Evolutionary conservation across 1,140 invertebrate genomes (phyloP).

Genomic region (Polypedilum pembai): DNA sequence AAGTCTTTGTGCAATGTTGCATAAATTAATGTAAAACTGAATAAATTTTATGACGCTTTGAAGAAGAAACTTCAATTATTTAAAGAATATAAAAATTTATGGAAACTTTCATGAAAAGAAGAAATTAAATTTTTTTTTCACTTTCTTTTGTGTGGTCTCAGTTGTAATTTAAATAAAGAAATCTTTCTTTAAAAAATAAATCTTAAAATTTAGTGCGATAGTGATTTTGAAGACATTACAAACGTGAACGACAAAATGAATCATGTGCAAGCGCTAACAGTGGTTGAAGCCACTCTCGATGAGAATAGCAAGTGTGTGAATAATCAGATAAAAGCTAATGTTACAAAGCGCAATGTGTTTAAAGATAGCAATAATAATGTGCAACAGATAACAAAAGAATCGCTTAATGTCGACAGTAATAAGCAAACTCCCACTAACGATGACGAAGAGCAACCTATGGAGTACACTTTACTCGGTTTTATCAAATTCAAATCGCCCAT

Average conservation of each 20-base stretch:
- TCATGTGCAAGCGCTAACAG: slow-evolving; percentile 23
- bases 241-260: not conserved
- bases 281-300: not conserved
- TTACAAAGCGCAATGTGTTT: not conserved
- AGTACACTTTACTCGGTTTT: not conserved
- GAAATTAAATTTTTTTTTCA: not conserved
- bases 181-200: not conserved
- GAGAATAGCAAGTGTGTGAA: not conserved
- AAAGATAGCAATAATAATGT: slow-evolving; percentile 24
- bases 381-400: slow-evolving; percentile 10
- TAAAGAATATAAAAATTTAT: not conserved
- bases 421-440: not conserved
- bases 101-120: not conserved
- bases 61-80: not conserved
- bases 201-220: not conserved
- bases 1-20: not conserved
- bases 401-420: not conserved
- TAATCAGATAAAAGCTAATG: not conserved
- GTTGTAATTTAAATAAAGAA: not conserved
- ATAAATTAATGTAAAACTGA: not conserved
- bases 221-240: not conserved
- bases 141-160: not conserved
- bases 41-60: not conserved
- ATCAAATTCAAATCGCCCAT: not conserved
- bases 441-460: not conserved